Conservation (phyloP, 1,140 invertebrate genomes). For the Diplogasteroides magnus region DNA sequence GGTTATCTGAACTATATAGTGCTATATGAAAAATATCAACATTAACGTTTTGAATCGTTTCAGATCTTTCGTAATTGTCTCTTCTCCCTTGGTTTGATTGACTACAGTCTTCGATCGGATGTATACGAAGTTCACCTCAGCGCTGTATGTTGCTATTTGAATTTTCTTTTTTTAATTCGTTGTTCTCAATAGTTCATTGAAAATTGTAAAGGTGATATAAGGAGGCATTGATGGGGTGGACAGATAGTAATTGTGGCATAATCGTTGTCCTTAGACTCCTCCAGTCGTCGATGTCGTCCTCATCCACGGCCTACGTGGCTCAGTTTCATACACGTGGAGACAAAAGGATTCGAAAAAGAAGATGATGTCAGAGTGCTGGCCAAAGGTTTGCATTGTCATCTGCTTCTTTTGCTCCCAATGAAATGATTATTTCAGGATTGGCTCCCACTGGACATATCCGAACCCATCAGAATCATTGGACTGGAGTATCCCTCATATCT, state of each 20-base stretch:
- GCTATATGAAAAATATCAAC: no score
- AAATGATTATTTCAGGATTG: constrained; percentile 16
- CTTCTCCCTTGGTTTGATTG: constrained; percentile 12
- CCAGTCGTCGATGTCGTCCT: constrained; percentile 25
- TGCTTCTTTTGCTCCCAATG: constrained; percentile 12
- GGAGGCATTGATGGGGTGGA: constrained; percentile 1
- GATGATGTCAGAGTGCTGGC: constrained; percentile 28
- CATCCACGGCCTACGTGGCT: constrained; percentile 34
- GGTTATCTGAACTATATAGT: no score
- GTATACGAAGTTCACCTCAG: constrained; percentile 28
- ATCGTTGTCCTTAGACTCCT: constrained; percentile 5
- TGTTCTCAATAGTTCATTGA: background rate
- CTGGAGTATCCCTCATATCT: constrained; percentile 31
- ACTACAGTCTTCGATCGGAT: constrained; percentile 23
- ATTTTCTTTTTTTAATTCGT: background rate
- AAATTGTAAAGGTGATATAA: background rate
- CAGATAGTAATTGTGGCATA: constrained; percentile 2
- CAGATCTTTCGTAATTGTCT: constrained; percentile 30
- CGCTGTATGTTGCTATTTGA: background rate
- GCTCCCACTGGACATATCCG: constrained; percentile 18
- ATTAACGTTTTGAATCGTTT: no score
- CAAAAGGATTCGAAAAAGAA: constrained; percentile 29
- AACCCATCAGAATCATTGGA: constrained; percentile 21
- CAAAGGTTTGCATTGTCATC: constrained; percentile 24
- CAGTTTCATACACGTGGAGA: constrained; percentile 29